These are phyloP conservation scores for Scomber scombrus DNA, from an alignment of 2,113 vertebrate species.

Conservation along the genomic window DNA sequence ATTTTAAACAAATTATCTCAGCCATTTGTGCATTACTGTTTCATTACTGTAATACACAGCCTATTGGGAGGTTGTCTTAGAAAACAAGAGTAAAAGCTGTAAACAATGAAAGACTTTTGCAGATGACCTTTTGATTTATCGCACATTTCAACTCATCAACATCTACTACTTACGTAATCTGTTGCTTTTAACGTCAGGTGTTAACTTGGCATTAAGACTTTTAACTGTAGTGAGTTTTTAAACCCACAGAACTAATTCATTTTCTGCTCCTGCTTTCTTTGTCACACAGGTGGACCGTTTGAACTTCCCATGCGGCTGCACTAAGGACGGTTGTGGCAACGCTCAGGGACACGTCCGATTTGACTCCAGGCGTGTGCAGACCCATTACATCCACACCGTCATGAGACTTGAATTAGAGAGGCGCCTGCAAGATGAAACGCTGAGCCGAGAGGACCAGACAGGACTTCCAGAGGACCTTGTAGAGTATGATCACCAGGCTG, in stretches of 20 bases:
- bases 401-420: conserved; percentile 91
- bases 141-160: background rate
- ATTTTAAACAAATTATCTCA: no score
- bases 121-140: background rate
- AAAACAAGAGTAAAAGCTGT: no score
- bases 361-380: conserved; percentile 90
- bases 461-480: conserved; percentile 52
- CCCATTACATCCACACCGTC: conserved; percentile 92
- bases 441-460: conserved; percentile 20
- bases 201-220: no score
- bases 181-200: background rate
- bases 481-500: conserved; percentile 17
- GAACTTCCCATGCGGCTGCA: conserved; percentile 93
- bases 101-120: no score
- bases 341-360: conserved; percentile 90
- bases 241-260: background rate
- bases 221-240: background rate
- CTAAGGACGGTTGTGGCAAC: conserved; percentile 91
- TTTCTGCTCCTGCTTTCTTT: conserved; percentile 16
- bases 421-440: conserved; percentile 50
- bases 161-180: background rate
- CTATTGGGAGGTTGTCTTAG: no score
- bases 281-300: conserved; percentile 91
- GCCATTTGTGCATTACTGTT: no score
- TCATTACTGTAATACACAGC: no score